These are phyloP conservation scores for Chaenodraco wilsoni DNA, from an alignment of 2,797 vertebrate genomes.

Conservation along the genomic window DNA sequence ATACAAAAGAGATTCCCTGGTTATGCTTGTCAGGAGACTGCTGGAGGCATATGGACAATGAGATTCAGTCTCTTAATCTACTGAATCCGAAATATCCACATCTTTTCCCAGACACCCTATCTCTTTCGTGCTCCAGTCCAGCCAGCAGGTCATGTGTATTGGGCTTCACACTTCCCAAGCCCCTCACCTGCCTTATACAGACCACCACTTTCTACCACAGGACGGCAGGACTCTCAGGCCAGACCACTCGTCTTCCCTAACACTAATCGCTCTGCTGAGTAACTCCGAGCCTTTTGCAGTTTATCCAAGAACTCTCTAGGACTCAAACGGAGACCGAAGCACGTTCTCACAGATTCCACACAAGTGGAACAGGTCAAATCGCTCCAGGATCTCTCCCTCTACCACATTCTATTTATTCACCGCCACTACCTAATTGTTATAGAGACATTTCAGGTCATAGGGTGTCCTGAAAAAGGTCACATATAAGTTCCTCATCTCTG, in stretches of 20 bases:
- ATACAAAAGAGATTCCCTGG: slow-evolving; percentile 41
- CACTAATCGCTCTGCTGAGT: slow-evolving; percentile 70
- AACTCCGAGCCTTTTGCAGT: slow-evolving; percentile 53
- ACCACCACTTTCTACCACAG: slow-evolving; percentile 78
- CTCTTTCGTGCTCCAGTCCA: slow-evolving; percentile 52
- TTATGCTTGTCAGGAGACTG: slow-evolving; percentile 46
- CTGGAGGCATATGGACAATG: slow-evolving; percentile 53
- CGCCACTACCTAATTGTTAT: slow-evolving; percentile 10
- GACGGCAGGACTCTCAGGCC: slow-evolving; percentile 55
- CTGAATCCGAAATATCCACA: slow-evolving; percentile 69
- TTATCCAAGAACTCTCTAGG: slow-evolving; percentile 61
- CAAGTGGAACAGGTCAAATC: slow-evolving; percentile 45
- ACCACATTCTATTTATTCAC: slow-evolving; percentile 26
- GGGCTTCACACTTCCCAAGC: slow-evolving; percentile 70
- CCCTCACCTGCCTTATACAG: slow-evolving; percentile 56
- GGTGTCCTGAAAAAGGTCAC: neutral
- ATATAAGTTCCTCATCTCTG: neutral
- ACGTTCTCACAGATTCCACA: slow-evolving; percentile 62
- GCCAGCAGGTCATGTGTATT: slow-evolving; percentile 69
- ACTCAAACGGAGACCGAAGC: slow-evolving; percentile 55
- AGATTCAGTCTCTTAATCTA: slow-evolving; percentile 61
- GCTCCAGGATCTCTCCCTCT: slow-evolving; percentile 10
- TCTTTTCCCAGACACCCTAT: slow-evolving; percentile 75
- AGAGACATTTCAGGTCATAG: slow-evolving; percentile 15
- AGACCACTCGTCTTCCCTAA: slow-evolving; percentile 64